Base-by-base conservation (phyloP, 2,113 vertebrate species). In the Myrmophylax atrothorax region DNA sequence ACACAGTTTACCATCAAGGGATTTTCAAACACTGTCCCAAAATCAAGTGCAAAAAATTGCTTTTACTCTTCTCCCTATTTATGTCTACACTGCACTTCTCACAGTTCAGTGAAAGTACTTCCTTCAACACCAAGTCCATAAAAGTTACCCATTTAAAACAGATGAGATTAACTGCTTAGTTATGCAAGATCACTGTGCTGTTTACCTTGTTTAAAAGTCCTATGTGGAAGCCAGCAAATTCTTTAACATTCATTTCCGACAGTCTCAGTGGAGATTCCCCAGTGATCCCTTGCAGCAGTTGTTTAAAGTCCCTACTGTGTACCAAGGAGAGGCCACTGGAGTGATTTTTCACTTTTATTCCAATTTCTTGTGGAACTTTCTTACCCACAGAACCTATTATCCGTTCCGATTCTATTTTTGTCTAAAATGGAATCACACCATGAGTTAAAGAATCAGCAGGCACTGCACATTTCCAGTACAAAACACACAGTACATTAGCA, bases 321-420 rank as follows among this genome's bases (percentile, higher is more conserved):
- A 97, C 97, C 96, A 98, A 96, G 67, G 98, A 98, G 85, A 98
- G 94, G 46, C 95, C 97, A 95, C 95, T 98, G 89, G 98, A 99
- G 97, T 99, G 98, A 97, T 99, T 99, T 98, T 99, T 99, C 90
- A 98, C 97, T 97, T 97, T 98, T 96, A 98, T 98, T 96, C 98
- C 98, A 46, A 97, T 97, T 96, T 99, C 98, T 97, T 98, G 98
- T 67, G 98, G 98, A 90, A 98, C 97, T 97, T 98, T 99, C 98
- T 99, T 99, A 95, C 99, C 98, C 96, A 99, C 98, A n/a, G 98
- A 98, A 93, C 98, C 98, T 94, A 99, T 98, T 95, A 99, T 98
- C 96, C 98, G 98, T 86, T 99, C 99, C 55, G 98, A 98, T 93
- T 99, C 99, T 74, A 99, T 97, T 98, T 99, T 99, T 81, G 98